Evolutionary conservation across 1,140 invertebrate genomes (phyloP), one percentile per base, ranked within the genome.

Genomic region (Drosophila littoralis): DNA sequence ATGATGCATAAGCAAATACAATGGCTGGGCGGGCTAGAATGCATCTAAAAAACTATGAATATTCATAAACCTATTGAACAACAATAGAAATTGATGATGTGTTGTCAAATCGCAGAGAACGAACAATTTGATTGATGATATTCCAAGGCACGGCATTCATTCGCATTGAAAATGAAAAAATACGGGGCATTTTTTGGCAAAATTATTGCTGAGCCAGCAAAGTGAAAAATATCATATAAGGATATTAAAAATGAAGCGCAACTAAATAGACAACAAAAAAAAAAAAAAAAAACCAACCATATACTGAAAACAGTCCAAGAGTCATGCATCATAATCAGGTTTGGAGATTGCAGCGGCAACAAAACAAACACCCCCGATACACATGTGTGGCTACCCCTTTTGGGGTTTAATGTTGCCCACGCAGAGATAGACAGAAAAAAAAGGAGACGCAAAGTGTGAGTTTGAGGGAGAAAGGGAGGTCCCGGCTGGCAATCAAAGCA

Each of bases 41-140:
- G 65, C 65, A 50, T 74, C 77, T 79, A 81, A 78, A 81, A 69
- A 77, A 88, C 84, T 88, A 88, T 88, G 84, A 88, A 88, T 88
- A 88, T 88, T 88, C 84, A 88, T 88, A 89, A 88, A 88, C 79
- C 75, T 78, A 89, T 88, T 89, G 80, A 84, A 84, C 74, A 72
- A 77, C 84, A 88, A 88, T 88, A 89, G 84, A 89, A 81, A 84
- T 83, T 84, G 84, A 88, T 88, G 84, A 88, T 89, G 77, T 89
- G 84, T 80, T 84, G 84, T 89, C 84, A 83, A 86, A 86, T 86
- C 40, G 79, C 54, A 71, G 12, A 57, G 58, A 81, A 22, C 36
- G 36, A 57, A 78, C 60, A 58, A 70, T 76, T 86, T 78, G 84
- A 89, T 89, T 84, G 84, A 88, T 84, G 83, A 59, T 46, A 76